Evolutionary conservation across 2,888 invertebrate species (phyloP).

Genomic region (Uloborus plumipes): DNA sequence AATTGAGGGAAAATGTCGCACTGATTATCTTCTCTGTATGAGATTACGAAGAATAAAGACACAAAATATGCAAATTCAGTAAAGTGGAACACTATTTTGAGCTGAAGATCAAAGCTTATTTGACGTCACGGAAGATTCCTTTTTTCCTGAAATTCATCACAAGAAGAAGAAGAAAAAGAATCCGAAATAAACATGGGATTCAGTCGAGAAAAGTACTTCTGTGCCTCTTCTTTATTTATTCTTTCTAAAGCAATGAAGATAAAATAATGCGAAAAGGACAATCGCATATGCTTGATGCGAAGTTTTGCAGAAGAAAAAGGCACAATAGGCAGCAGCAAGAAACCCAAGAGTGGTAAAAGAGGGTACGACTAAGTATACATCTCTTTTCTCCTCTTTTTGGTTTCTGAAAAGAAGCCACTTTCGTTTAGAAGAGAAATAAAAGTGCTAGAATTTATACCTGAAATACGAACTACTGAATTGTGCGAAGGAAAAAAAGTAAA

Average conservation of each 20-base stretch:
- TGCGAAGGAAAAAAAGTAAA: no score
- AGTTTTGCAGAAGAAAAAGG: constrained; percentile 30
- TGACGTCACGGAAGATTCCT: constrained; percentile 17
- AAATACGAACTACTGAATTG: no score
- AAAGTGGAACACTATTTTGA: background rate
- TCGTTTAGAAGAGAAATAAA: no score
- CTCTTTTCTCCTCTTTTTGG: constrained; percentile 17
- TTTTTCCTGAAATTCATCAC: no score
- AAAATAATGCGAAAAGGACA: constrained; percentile 38
- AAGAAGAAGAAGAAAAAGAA: constrained; percentile 1
- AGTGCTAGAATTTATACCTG: no score
- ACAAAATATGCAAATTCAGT: no score
- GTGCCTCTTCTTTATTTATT: constrained; percentile 31
- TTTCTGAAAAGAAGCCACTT: background rate
- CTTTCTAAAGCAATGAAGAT: constrained; percentile 50
- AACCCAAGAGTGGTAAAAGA: constrained; percentile 21
- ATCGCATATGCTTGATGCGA: constrained; percentile 38
- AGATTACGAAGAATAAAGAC: no score
- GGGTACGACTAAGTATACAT: constrained; percentile 31
- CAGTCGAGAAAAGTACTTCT: constrained; percentile 31
- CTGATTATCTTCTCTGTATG: no score
- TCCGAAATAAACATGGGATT: constrained; percentile 18
- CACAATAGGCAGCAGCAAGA: constrained; percentile 22
- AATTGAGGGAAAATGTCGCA: no score
- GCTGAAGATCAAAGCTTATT: constrained; percentile 47